These are phyloP conservation scores for Pachyuromys duprasi DNA, from an alignment of 2,797 vertebrate species.

Conservation along the genomic window DNA sequence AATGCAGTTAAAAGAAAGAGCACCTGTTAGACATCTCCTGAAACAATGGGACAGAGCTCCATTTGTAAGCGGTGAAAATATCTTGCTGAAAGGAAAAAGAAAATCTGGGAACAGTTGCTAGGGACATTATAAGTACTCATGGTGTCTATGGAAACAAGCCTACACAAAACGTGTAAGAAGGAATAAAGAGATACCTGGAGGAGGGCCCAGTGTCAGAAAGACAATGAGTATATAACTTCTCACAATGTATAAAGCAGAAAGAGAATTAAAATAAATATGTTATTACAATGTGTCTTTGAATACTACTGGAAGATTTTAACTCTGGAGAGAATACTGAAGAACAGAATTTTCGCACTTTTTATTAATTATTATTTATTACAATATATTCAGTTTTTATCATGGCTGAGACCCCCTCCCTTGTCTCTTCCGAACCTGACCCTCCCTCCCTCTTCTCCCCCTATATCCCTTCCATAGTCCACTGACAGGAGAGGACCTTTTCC, in stretches of 20 bases:
- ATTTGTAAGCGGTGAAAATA: slow-evolving; percentile 63
- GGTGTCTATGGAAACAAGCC: slow-evolving; percentile 80
- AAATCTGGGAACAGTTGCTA: slow-evolving; percentile 72
- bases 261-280: neutral
- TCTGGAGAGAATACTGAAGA: neutral
- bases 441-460: too few species aligned
- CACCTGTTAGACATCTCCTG: slow-evolving; percentile 62
- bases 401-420: too few species aligned
- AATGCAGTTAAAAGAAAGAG: slow-evolving; percentile 64
- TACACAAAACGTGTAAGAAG: slow-evolving; percentile 3
- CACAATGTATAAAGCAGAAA: slow-evolving; percentile 39
- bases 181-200: slow-evolving; percentile 60
- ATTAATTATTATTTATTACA: too few species aligned
- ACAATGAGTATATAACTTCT: slow-evolving; percentile 49
- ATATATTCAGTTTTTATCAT: too few species aligned
- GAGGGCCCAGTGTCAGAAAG: slow-evolving; percentile 54
- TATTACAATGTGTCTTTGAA: neutral
- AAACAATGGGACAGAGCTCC: slow-evolving; percentile 64
- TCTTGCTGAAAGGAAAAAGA: slow-evolving; percentile 60
- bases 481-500: too few species aligned
- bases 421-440: too few species aligned
- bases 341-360: too few species aligned
- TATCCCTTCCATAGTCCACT: too few species aligned
- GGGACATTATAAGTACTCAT: slow-evolving; percentile 32
- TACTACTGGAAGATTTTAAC: neutral